Conservation (phyloP, 2,888 invertebrate genomes). For the Lasius fuliginosus region DNA sequence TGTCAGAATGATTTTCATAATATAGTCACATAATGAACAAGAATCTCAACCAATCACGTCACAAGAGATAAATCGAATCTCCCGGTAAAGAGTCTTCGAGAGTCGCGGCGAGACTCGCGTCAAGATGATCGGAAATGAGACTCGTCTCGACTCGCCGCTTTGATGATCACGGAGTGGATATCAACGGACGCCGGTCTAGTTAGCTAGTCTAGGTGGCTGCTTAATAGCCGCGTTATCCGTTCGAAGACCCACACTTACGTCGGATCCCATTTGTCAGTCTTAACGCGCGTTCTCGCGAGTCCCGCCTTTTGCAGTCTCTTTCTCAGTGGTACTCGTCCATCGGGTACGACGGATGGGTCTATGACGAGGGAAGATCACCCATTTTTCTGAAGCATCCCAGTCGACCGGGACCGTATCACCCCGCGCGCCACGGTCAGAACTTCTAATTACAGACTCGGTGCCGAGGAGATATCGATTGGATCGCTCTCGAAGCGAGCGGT, state of each 20-base stretch:
- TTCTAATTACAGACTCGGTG: constrained; percentile 66
- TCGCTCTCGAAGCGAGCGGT: constrained; percentile 43
- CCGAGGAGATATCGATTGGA: constrained; percentile 60
- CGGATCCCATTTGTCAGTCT: constrained; percentile 64
- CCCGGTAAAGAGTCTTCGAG: background rate
- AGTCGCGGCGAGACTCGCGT: background rate
- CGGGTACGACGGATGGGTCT: background rate
- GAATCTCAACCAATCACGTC: background rate
- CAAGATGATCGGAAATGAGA: constrained; percentile 49
- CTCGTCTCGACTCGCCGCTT: constrained; percentile 13
- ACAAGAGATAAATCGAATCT: background rate
- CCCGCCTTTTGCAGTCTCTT: constrained; percentile 43
- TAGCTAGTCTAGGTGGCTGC: constrained; percentile 61
- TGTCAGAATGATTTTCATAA: background rate
- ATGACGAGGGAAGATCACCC: constrained; percentile 26
- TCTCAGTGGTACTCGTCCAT: background rate
- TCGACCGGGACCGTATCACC: constrained; percentile 3
- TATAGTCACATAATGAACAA: background rate
- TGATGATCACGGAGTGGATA: constrained; percentile 58
- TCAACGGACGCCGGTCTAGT: constrained; percentile 57
- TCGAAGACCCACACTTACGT: constrained; percentile 49
- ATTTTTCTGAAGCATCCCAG: constrained; percentile 28
- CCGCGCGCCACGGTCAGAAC: constrained; percentile 39
- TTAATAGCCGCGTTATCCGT: constrained; percentile 55
- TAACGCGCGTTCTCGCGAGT: constrained; percentile 44